phyloP scores from a whole-genome alignment of 2,113 vertebrate species.

The Strix uralensis region DNA sequence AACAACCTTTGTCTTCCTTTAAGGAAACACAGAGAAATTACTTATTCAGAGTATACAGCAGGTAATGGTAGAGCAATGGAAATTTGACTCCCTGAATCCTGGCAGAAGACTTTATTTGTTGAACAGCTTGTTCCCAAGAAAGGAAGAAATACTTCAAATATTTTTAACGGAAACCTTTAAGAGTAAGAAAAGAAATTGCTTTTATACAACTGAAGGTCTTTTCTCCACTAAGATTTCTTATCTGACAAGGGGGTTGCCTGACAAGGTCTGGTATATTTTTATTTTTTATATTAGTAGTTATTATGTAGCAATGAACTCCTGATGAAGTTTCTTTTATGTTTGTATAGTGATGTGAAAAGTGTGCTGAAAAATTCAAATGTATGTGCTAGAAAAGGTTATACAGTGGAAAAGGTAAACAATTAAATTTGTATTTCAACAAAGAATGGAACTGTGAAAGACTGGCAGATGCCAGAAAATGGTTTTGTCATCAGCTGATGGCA shows the following conservation, averaged over 20 bases:
- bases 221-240: neutral
- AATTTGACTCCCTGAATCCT: neutral
- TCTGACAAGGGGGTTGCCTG: neutral
- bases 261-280: neutral
- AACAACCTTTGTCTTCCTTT: neutral
- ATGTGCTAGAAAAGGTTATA: neutral
- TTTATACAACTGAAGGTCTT: neutral
- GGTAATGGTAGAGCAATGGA: neutral
- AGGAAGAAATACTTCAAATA: neutral
- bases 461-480: neutral
- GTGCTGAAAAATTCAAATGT: neutral
- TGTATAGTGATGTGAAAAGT: neutral
- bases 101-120: neutral
- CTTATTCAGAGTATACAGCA: neutral
- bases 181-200: neutral
- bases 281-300: neutral
- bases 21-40: neutral
- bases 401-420: neutral
- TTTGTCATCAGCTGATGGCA: neutral
- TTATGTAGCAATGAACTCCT: neutral
- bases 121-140: neutral
- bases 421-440: neutral
- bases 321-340: neutral
- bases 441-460: neutral
- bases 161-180: neutral